These are phyloP conservation scores for Diabrotica undecimpunctata DNA, from an alignment of 1,140 invertebrate species.

Conservation along the genomic window DNA sequence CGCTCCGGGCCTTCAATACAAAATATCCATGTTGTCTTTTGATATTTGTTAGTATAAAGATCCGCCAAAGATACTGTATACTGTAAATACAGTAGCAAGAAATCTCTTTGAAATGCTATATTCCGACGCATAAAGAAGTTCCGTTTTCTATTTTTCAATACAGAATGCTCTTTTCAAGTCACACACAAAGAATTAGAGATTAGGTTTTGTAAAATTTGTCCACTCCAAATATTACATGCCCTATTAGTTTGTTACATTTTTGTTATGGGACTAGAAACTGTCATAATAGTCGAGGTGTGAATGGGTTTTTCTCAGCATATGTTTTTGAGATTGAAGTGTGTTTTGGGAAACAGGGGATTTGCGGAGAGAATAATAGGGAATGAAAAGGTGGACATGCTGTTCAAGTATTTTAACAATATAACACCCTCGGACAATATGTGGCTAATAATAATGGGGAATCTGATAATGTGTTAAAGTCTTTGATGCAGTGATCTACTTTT, in stretches of 20 bases:
- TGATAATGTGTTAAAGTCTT: neutral
- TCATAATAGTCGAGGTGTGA: slow-evolving; percentile 13
- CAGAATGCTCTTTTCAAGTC: slow-evolving; percentile 18
- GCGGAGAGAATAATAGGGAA: neutral
- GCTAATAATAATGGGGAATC: neutral
- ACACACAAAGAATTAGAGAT: slow-evolving; percentile 9
- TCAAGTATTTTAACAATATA: slow-evolving; percentile 2
- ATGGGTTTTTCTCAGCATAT: neutral
- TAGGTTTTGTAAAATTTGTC: slow-evolving; percentile 6
- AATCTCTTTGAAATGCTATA: slow-evolving; percentile 18
- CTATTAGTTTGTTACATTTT: slow-evolving; percentile 18
- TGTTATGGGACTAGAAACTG: slow-evolving; percentile 10
- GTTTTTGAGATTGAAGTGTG: neutral
- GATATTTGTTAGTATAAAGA: slow-evolving; percentile 17
- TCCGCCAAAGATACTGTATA: slow-evolving; percentile 19
- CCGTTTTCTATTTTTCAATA: slow-evolving; percentile 1
- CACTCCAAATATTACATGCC: slow-evolving; percentile 1
- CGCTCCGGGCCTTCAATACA: neutral
- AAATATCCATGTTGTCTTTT: slow-evolving; percentile 12
- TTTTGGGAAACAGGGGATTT: slow-evolving; percentile 7
- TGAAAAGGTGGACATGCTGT: slow-evolving; percentile 3
- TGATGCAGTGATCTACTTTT: neutral
- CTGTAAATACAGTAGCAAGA: slow-evolving; percentile 14
- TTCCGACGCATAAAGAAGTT: slow-evolving; percentile 14
- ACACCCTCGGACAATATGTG: slow-evolving; percentile 3